Base-by-base conservation (phyloP, 2,113 vertebrate species). In the Eidolon helvum region DNA sequence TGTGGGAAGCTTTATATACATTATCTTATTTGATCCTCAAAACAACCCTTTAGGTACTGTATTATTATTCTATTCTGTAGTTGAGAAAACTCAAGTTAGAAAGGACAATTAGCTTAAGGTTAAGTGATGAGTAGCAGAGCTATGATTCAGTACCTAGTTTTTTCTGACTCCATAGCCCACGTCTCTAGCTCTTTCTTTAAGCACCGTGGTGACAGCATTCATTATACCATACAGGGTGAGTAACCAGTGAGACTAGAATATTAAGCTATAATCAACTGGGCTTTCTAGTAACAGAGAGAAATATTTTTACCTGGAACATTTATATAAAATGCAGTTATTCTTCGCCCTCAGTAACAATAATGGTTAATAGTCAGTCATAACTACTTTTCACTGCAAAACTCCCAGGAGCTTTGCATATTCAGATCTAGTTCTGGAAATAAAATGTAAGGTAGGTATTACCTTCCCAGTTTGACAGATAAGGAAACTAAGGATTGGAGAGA, bases 21-120 rank as follows among this genome's bases (percentile, higher is more conserved):
- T 77, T 24, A 43, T 83, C 77, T 72, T 88, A 61, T 71, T 55
- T 48, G 72, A 65, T 40, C 24, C 43, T 91, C 43, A 43, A 53
- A 87, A 72, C n/a, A 74, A 28, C 10, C 77, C 45, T 53, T 3
- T 14, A 83, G 33, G 38, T 22, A 53, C 30, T 12, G 12, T 35
- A 19, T 50, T 66, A 24, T 83, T 53, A 40, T 77, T 93, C 45
- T 9, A 12, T 66, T 80, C 92, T 89, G 24, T 63, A 43, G 86
- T n/a, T 63, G 68, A 95, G 57, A 83, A 75, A 97, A 91, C 45
- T 71, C 65, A 95, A 79, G 7, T 88, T 59, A 21, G 71, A 90
- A 91, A 96, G 66, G 72, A 84, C 9, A 18, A 55, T 96, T 93
- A 84, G 74, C 59, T 68, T 28, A 85, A 97, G 80, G 75, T 95